Evolutionary conservation across 1,140 invertebrate species (phyloP), one percentile per base, ranked within the genome.

Genomic region (Lepidurus apus): DNA sequence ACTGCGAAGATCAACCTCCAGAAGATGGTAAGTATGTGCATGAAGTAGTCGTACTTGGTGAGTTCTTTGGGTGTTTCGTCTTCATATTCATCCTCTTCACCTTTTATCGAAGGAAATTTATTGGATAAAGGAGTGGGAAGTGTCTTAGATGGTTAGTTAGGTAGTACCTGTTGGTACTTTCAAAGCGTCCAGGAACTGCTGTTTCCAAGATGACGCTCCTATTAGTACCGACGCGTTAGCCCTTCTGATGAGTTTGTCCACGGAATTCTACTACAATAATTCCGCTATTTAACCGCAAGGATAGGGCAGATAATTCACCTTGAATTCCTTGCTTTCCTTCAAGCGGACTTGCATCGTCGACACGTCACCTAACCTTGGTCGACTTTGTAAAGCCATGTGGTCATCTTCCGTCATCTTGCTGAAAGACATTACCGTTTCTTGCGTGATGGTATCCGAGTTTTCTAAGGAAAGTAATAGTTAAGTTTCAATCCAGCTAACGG

Each of bases 241-340:
- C 78, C 89, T 89, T 83, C 89, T 87, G 82, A 91, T 83, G 81
- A 91, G 84, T 80, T 89, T 89, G 83, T 91, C 90, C 26, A 91
- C 89, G 75, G 88, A 88, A 82, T 86, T 88, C 90, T 91, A 82
- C 26, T 85, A 84, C 79, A 53, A 53, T 7, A 24, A 24, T 6
- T 24, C 34, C 17, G 26, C 10, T 75, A 7, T 9, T n/a, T 42
- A 42, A 79, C 42, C 17, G 17, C 53, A 43, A 74, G 65, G 11
- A 53, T 43, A 45, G 21, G 17, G 6, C 26, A 75, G 21, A 74
- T 42, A 42, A 77, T 81, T 82, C 82, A 90, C 90, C 86, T 91
- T 90, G 83, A 91, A 91, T 82, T 91, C 90, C 82, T 89, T 89
- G 82, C 87, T 89, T 82, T 91, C 90, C 81, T 86, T 88, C 80